Base-by-base conservation (phyloP, 2,888 invertebrate species). In the Dicroscelio sp. region DNA sequence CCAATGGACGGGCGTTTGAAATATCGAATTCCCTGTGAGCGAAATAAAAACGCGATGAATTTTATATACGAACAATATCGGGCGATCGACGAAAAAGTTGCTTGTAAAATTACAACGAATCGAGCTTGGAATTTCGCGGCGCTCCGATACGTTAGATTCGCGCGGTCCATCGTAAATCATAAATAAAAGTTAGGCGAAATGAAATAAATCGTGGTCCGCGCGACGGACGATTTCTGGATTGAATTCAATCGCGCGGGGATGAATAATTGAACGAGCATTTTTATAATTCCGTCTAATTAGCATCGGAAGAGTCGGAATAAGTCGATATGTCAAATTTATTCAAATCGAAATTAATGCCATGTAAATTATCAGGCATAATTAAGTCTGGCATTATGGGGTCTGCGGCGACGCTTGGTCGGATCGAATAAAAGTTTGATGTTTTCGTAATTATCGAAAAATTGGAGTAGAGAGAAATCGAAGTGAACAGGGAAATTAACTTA, bases 41-140 rank as follows among this genome's bases (percentile, higher is more conserved):
- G 52, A 30, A 55, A 73, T 73, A 76, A 78, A 25, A 60, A 60
- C 86, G 25, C 35, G 43, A 67, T 52, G 30, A 73, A 82, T 76
- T 82, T 76, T n/a, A n/a, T n/a, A 25, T 75, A 27, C 48, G 23
- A 27, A 14, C 82, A 52, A 38, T 83, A 83, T 78, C 82, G 83
- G n/a, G 52, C 55, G 83, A 55, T 86, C 35, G 52, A 25, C 12
- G 48, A 79, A 84, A 88, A 88, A 88, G 60, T 88, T 83, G 20
- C 31, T 83, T 88, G 78, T 84, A 88, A 82, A 76, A 88, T 88
- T 88, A 83, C 67, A 88, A 52, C 63, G 60, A 84, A 84, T 71
- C 67, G 52, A 63, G 79, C 43, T 88, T 88, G 78, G 55, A 69
- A 84, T 73, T 84, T 79, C 55, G 23, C n/a, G 63, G 60, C 8